Base-by-base conservation (phyloP, 2,797 vertebrate genomes). In the Pteropus rufus region DNA sequence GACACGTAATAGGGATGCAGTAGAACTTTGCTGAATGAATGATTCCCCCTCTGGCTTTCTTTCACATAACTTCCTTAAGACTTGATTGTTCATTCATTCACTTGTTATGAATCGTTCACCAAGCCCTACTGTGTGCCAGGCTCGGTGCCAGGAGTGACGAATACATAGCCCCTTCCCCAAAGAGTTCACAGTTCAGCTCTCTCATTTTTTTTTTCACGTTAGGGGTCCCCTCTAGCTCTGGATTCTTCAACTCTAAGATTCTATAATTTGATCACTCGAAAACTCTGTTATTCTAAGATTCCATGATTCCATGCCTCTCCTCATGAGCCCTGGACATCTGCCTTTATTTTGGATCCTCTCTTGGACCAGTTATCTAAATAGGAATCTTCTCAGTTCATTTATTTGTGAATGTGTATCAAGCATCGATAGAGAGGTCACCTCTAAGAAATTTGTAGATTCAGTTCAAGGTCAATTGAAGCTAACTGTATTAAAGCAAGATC, bases 401-500 rank as follows among this genome's bases (percentile, higher is more conserved):
- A 83, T 95, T 91, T 87, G 95, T 88, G 95, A 94, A 95, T 84
- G 86, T 94, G 96, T 94, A 97, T 87, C 97, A 92, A 87, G 97
- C 97, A 1, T 93, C 1, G 75, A 96, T 62, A 94, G 96, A 97
- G 97, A 97, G 97, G 97, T 97, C 97, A 97, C 96, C 97, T 96
- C 91, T 97, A 81, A 89, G 96, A 97, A 97, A 97, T 97, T 97
- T 97, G 97, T 97, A 97, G 97, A 97, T 96, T 97, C 95, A 84
- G 97, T 98, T 98, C 97, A 97, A 97, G 97, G 97, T 98, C 97
- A 98, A 97, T 97, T 97, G 96, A 97, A 95, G 94, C 96, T 97
- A 98, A 97, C 97, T 83, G 46, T 95, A 97, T 98, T 97, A 97
- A 97, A 97, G 93, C 80, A 77, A 97, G 97, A 97, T 98, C 96